These are phyloP conservation scores for Pantherophis alleghaniensis DNA, from an alignment of 2,797 vertebrate genomes.

Conservation along the genomic window DNA sequence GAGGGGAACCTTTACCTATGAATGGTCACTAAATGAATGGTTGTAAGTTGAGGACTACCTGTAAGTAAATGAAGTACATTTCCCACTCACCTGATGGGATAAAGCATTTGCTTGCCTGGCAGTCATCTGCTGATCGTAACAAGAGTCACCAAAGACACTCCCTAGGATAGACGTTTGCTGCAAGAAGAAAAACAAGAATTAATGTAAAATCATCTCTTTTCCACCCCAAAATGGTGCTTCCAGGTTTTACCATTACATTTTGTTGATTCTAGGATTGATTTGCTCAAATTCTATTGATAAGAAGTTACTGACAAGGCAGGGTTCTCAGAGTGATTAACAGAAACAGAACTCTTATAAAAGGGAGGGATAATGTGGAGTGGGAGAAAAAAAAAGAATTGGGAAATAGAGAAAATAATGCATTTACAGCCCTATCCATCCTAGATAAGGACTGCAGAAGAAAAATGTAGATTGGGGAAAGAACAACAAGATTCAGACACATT, in stretches of 20 bases:
- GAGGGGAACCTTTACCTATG: no score
- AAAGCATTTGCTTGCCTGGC: slow-evolving; percentile 95
- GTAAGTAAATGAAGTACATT: slow-evolving; percentile 5
- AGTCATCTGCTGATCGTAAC: slow-evolving; percentile 96
- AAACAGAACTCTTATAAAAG: background rate
- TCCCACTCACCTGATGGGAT: slow-evolving; percentile 90
- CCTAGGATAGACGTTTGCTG: slow-evolving; percentile 94
- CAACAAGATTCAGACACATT: background rate
- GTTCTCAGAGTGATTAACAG: background rate
- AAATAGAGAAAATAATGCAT: background rate
- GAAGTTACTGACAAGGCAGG: background rate
- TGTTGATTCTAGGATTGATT: background rate
- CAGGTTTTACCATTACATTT: background rate
- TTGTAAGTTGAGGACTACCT: background rate
- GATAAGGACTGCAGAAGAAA: background rate
- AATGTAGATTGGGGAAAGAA: background rate
- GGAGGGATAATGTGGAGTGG: background rate
- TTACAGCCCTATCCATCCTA: background rate
- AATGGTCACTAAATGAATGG: background rate
- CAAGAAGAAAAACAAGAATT: slow-evolving; percentile 65
- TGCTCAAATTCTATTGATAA: background rate
- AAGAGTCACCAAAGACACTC: slow-evolving; percentile 94
- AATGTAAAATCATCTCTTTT: slow-evolving; percentile 30
- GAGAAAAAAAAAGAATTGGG: background rate
- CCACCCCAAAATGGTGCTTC: background rate